Base-by-base conservation (phyloP, 2,888 invertebrate species). In the Aphodius granarius region DNA sequence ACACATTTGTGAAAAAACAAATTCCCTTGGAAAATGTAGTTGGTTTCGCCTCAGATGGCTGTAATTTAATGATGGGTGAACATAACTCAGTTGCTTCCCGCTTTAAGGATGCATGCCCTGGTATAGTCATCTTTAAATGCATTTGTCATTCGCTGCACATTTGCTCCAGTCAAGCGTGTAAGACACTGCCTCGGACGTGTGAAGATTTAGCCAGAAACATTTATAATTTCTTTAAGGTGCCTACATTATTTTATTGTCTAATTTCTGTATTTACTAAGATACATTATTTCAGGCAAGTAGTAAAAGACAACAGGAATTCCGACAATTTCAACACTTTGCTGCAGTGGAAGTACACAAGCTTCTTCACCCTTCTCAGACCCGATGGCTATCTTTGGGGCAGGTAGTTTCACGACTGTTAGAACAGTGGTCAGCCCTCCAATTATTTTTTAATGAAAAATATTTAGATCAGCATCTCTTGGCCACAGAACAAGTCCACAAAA, bases 41-140 rank as follows among this genome's bases (percentile, higher is more conserved):
- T 16, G 85, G 84, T 5, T 85, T 86, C 79, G 83, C 78, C 0
- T 81, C 83, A 5, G 83, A 85, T 74, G 84, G 84, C 0, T 84
- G 83, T 17, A 85, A 84, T 73, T 80, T 80, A 9, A 85, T 85
- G 85, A 81, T 84, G 21, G 84, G 84, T 0, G 21, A 78, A 74
- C 75, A 82, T 18, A 82, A 85, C 73, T 85, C 83, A 1, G 83
- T 85, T 0, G 82, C 82, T 15, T 78, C 78, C 19, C 79, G 81
- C 66, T 79, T 85, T 20, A 81, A 79, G 78, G 71, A 79, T 78
- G 23, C 70, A 21, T 77, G 80, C 72, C 84, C 84, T 13, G 80
- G 83, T 20, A 83, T 86, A 68, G 76, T 81, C 21, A 79, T 84
- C 21, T 63, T 80, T 2, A 85, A 83, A 74, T 85, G 85, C 66